Base-by-base conservation (phyloP, 2,113 vertebrate species). In the Lampris megalopsis region DNA sequence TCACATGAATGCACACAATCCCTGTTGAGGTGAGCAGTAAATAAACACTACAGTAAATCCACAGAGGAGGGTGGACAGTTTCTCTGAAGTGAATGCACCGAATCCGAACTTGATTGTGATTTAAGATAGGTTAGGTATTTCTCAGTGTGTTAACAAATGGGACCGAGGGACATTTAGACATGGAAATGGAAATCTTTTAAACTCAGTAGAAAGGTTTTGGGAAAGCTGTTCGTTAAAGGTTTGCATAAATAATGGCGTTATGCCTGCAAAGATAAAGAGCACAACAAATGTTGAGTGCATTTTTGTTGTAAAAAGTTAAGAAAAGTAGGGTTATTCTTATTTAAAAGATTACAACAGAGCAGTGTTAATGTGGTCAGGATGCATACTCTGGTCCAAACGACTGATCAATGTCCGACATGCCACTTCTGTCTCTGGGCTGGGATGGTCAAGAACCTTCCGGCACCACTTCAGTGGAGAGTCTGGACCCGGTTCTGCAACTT, bases 381-480 rank as follows among this genome's bases (percentile, higher is more conserved):
- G 65, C 93, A 0, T 94, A 98, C 96, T 91, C 93, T 97, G 96
- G 75, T 98, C 97, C 8, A 97, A 94, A 4, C 95, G 94, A 87
- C 52, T 95, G 63, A 97, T 91, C 2, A 97, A 90, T 0, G 94
- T 96, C 10, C 95, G 91, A 86, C 96, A 97, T 49, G 97, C 96
- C 24, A 95, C 93, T 81, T 98, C 96, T 0, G 96, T 97, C 89
- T 97, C 96, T 0, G 96, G 96, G 75, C 95, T 97, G 66, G 94
- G 96, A 1, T 97, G 95, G 77, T 97, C 97, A 71, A 98, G 84
- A 52, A 95, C 95, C 81, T 96, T 95, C 0, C 97, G 91, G 83
- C 96, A 98, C 96, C 97, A 98, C 52, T 97, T 95, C 57, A 97
- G 41, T 0, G 96, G 94, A 0, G 95, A 96, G 45, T 94, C 94